Evolutionary conservation across 2,888 invertebrate genomes (phyloP).

Genomic region (Ryuthela nishihirai): DNA sequence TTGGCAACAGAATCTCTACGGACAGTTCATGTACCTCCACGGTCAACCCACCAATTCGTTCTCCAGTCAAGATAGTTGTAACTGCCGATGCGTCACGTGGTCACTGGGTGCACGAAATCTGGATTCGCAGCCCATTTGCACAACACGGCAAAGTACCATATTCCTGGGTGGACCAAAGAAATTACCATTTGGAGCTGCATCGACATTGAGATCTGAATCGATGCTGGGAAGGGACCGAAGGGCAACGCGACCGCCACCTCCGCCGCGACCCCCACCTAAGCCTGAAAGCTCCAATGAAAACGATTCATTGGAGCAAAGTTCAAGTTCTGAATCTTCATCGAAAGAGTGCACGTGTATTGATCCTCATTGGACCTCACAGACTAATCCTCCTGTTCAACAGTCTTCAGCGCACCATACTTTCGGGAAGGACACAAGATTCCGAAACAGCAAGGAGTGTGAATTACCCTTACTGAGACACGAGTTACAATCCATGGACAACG

Average conservation of each 20-base stretch:
- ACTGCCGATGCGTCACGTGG: constrained; percentile 31
- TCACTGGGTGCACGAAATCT: constrained; percentile 23
- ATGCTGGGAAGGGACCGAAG: constrained; percentile 12
- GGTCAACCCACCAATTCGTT: constrained; percentile 10
- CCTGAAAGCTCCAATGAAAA: constrained; percentile 18
- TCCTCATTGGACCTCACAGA: constrained; percentile 10
- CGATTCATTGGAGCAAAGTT: constrained; percentile 25
- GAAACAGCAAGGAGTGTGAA: too few relatives aligned
- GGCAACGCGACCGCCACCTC: background rate
- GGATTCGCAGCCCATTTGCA: constrained; percentile 3
- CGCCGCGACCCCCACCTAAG: background rate
- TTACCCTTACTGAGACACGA: too few relatives aligned
- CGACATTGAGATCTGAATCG: constrained; percentile 17
- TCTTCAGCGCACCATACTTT: background rate
- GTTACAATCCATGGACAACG: constrained; percentile 2
- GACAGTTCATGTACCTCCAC: constrained; percentile 17
- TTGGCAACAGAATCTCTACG: constrained; percentile 23
- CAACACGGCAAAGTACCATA: constrained; percentile 3
- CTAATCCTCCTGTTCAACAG: background rate
- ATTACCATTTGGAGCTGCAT: constrained; percentile 29
- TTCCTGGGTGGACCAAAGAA: constrained; percentile 28
- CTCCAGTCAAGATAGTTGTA: constrained; percentile 21
- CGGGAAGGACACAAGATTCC: background rate
- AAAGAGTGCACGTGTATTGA: constrained; percentile 27
- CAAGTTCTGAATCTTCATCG: constrained; percentile 1